Conservation (phyloP, 2,888 invertebrate species). For the Metellina segmentata region DNA sequence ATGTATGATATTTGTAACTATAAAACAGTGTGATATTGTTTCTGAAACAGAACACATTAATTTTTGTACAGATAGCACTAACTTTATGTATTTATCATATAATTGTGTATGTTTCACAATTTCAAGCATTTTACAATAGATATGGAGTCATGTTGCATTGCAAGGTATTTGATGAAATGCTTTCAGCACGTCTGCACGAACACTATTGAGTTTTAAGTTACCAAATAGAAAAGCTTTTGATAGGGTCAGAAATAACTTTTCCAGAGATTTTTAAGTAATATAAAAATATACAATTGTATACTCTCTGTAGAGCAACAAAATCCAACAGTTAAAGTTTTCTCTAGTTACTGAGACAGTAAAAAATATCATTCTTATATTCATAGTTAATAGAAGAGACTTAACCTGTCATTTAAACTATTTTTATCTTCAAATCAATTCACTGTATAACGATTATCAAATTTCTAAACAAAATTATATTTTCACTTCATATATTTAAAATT, state of each 20-base stretch:
- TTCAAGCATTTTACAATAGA: slow-evolving; percentile 28
- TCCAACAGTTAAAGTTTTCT: neutral
- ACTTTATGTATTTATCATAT: slow-evolving; percentile 52
- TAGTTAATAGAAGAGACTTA: neutral
- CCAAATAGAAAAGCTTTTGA: neutral
- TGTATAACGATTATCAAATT: neutral
- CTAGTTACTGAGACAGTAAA: neutral
- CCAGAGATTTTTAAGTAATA: neutral
- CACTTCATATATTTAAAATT: neutral
- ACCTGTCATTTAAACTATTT: neutral
- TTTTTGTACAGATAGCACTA: slow-evolving; percentile 69
- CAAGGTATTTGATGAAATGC: slow-evolving; percentile 30
- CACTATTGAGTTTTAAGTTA: slow-evolving; percentile 7
- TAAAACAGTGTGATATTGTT: slow-evolving; percentile 71
- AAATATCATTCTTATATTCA: neutral
- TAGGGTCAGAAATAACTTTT: neutral
- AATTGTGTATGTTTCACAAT: slow-evolving; percentile 54
- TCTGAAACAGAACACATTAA: slow-evolving; percentile 42
- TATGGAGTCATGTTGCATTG: slow-evolving; percentile 3
- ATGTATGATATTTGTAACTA: slow-evolving; percentile 62
- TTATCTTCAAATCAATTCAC: neutral
- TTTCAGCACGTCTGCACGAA: slow-evolving; percentile 27
- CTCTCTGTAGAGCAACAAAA: neutral
- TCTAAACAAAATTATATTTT: neutral
- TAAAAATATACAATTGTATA: neutral